Percentiles rank a stretch among this genome's conserved stretches.
Evolutionary conservation across 2,797 vertebrate species (phyloP).

Genomic region (Coluber constrictor): DNA sequence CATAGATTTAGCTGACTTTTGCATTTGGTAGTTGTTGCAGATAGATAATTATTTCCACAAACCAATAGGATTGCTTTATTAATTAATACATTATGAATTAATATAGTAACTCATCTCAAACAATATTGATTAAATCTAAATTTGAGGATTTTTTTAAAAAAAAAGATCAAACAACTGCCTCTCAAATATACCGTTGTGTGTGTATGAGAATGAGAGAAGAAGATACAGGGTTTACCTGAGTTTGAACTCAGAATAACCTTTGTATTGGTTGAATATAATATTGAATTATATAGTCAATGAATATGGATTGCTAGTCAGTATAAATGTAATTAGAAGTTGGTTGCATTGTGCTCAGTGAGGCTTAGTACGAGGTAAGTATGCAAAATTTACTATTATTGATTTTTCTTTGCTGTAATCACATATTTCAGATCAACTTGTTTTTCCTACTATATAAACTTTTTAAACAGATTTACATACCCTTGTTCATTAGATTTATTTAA

Average conservation of each 20-base stretch:
- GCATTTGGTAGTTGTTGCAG: not conserved
- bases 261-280: not conserved
- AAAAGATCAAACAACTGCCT: not conserved
- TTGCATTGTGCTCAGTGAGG: not conserved
- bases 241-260: not conserved
- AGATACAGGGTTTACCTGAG: not conserved
- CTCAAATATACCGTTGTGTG: not conserved
- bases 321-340: not conserved
- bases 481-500: not conserved
- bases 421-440: not conserved
- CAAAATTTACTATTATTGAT: not conserved
- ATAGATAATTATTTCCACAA: not conserved
- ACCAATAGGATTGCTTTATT: not conserved
- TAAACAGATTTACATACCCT: not conserved
- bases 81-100: not conserved
- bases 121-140: not conserved
- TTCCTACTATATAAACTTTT: not conserved
- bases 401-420: not conserved
- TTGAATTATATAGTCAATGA: not conserved
- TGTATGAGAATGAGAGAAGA: not conserved
- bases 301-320: not conserved
- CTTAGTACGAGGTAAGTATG: not conserved
- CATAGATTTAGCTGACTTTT: not conserved
- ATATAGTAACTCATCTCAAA: not conserved
- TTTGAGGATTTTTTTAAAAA: not conserved